Evolutionary conservation across 2,113 vertebrate species (phyloP), one percentile per base, ranked within the genome.

Genomic region (Microtus montanus): DNA sequence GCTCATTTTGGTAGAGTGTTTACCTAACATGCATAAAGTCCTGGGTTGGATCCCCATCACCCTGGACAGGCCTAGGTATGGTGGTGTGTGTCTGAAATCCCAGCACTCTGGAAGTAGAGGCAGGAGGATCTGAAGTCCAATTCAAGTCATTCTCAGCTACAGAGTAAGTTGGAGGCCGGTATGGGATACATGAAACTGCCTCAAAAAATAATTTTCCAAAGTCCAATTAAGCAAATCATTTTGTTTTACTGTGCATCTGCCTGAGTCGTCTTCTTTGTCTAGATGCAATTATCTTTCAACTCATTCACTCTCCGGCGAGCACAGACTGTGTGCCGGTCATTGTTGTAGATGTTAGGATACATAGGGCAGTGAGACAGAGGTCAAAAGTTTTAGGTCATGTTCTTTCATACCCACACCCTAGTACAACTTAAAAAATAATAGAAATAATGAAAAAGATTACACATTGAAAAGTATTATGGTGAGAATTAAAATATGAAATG

Each of bases 151-250:
- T 30, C 61, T 35, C 30, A 14, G 38, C 3, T 66, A 20, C n/a
- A 47, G 44, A 33, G 26, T 44, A 61, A 85, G 38, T 85, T 85
- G 44, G 26, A 6, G 38, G 15, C 38, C 28, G 7, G 17, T 11
- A 30, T 86, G 11, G 10, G 44, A 17, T 47, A 24, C 44, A 5
- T 24, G 10, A 86, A 86, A 49, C 10, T 35, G 30, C 13, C 9
- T 86, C 44, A 68, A n/a, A n/a, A 85, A 66, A 85, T 66, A 86
- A 94, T 47, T 64, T 47, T 66, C 12, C 66, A 87, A 88, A 63
- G n/a, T 63, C 12, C 13, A 58, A 35, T 68, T 61, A 90, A 92
- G 28, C 28, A 73, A 33, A 41, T 74, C 1, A 74, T 73, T 85
- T 89, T 7, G 82, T 86, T 92, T 84, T 54, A 71, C n/a, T 52